These are phyloP conservation scores for Napeogenes inachia DNA, from an alignment of 2,888 invertebrate species.

Conservation along the genomic window DNA sequence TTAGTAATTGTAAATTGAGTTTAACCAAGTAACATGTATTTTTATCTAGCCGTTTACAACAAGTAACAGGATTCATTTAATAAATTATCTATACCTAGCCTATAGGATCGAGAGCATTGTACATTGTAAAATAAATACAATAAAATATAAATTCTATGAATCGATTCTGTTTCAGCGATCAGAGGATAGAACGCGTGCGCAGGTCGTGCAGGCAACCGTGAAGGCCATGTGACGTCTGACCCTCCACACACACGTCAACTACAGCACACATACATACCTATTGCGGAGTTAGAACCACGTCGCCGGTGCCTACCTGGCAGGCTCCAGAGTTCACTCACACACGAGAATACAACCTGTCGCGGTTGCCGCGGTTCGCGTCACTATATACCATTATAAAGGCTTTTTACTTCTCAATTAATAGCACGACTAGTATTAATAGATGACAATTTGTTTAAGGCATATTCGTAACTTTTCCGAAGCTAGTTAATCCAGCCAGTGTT, in stretches of 20 bases:
- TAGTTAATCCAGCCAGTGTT: constrained; percentile 9
- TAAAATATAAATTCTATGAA: constrained; percentile 4
- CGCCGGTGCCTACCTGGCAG: constrained; percentile 45
- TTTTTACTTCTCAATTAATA: constrained; percentile 1
- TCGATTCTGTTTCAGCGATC: constrained; percentile 12
- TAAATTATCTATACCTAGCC: too few species aligned
- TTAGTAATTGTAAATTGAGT: too few species aligned
- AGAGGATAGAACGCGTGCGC: constrained; percentile 36
- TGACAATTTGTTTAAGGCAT: constrained; percentile 13
- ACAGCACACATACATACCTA: constrained; percentile 32
- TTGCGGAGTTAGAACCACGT: constrained; percentile 27
- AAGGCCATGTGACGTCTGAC: constrained; percentile 58
- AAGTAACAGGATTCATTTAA: too few species aligned
- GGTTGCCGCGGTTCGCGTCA: constrained; percentile 43
- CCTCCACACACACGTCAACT: constrained; percentile 39
- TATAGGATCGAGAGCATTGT: too few species aligned
- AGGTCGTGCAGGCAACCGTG: constrained; percentile 57
- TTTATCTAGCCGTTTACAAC: too few species aligned
- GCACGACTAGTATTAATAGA: constrained; percentile 6
- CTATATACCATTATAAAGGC: constrained; percentile 26
- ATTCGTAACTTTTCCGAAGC: constrained; percentile 8
- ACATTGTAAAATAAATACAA: constrained; percentile 2
- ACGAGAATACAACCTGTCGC: constrained; percentile 49
- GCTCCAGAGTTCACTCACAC: constrained; percentile 57
- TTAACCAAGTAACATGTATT: too few species aligned